These are phyloP conservation scores for Ophioninae sp. DNA, from an alignment of 2,888 invertebrate species.

Conservation along the genomic window DNA sequence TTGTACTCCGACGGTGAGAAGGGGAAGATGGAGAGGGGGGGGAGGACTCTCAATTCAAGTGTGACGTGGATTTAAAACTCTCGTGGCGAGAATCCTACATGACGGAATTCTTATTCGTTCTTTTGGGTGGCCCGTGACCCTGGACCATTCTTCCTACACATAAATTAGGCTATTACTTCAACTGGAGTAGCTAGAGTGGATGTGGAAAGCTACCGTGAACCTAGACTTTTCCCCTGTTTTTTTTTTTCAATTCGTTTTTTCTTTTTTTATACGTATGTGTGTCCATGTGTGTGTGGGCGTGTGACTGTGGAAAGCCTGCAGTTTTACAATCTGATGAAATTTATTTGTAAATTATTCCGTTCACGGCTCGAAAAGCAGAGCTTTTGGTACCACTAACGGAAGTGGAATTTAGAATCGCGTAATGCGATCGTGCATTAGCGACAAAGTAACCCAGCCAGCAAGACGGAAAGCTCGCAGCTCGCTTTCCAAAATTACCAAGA, in stretches of 20 bases:
- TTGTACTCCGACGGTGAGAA: slow-evolving; percentile 27
- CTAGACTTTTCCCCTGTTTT: slow-evolving; percentile 36
- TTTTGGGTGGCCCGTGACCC: slow-evolving; percentile 36
- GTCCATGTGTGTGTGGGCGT: background rate
- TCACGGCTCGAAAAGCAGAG: slow-evolving; percentile 53
- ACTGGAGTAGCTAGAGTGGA: slow-evolving; percentile 42
- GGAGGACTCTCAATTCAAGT: slow-evolving; percentile 23
- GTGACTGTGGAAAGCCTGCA: slow-evolving; percentile 3
- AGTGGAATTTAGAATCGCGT: slow-evolving; percentile 56
- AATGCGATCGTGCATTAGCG: slow-evolving; percentile 62
- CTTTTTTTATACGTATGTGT: background rate
- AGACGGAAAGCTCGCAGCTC: background rate
- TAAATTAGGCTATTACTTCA: slow-evolving; percentile 52
- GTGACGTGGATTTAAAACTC: slow-evolving; percentile 58
- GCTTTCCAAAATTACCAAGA: background rate
- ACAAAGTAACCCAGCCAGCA: slow-evolving; percentile 2
- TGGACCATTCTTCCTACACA: slow-evolving; percentile 39
- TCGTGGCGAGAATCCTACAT: slow-evolving; percentile 51
- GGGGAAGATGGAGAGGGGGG: background rate
- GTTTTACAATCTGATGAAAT: slow-evolving; percentile 51
- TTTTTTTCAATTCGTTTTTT: slow-evolving; percentile 25
- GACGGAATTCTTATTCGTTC: slow-evolving; percentile 54
- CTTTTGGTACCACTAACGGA: slow-evolving; percentile 53
- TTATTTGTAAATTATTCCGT: slow-evolving; percentile 62
- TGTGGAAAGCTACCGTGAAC: slow-evolving; percentile 19